Conservation (phyloP, 35 echinoderm and acorn worm genomes). For the Stichopus chloronotus region DNA sequence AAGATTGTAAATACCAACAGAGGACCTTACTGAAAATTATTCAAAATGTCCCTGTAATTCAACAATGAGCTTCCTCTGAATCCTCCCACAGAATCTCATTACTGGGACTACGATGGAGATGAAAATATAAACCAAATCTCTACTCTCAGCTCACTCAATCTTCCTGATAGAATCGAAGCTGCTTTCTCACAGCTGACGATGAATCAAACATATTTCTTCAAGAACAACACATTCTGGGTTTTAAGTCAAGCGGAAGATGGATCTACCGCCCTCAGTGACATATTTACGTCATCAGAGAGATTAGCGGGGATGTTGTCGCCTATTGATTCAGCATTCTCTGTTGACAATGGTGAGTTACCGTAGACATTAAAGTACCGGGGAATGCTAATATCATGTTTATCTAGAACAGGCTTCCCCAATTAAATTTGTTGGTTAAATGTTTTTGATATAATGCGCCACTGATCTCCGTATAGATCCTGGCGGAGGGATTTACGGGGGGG, state of each 20-base stretch:
- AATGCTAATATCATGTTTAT: too few species aligned
- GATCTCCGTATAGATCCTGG: too few species aligned
- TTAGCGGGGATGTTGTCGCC: conserved; percentile 6
- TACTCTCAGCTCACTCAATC: background rate
- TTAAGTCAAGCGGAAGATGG: background rate
- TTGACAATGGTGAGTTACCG: background rate
- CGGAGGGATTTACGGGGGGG: too few species aligned
- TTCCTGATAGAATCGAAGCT: conserved; percentile 31
- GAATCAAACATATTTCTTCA: conserved; percentile 27
- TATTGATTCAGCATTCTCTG: conserved; percentile 4
- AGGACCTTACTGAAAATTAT: too few species aligned
- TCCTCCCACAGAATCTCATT: background rate
- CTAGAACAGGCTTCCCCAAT: too few species aligned
- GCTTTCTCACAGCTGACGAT: background rate
- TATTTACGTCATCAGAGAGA: background rate
- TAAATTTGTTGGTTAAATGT: too few species aligned
- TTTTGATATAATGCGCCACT: too few species aligned
- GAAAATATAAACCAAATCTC: background rate
- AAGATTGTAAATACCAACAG: too few species aligned
- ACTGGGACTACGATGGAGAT: background rate
- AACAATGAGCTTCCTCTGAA: too few species aligned
- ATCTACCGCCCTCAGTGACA: background rate
- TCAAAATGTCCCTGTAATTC: too few species aligned
- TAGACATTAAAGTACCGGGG: background rate
- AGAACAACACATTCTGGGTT: conserved; percentile 16